Conservation (phyloP, 2,888 invertebrate genomes). For the Syrista parreyssii region DNA sequence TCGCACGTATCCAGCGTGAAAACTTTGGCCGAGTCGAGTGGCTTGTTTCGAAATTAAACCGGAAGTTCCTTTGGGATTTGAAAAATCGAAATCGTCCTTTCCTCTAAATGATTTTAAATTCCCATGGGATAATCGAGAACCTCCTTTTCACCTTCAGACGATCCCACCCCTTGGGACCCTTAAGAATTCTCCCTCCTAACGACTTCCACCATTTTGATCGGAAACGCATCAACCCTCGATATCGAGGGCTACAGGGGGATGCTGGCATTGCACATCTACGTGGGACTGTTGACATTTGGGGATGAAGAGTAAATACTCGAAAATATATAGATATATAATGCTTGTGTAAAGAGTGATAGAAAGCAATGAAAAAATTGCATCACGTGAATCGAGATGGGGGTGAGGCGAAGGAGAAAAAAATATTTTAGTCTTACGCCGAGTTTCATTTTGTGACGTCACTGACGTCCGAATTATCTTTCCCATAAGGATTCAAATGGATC, state of each 20-base stretch:
- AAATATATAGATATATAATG: background rate
- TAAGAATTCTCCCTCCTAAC: conserved; percentile 17
- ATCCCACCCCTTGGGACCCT: no score
- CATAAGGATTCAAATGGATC: background rate
- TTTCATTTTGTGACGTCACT: background rate
- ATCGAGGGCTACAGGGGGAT: conserved; percentile 26
- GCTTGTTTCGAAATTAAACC: conserved; percentile 20
- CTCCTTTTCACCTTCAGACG: background rate
- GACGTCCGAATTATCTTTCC: background rate
- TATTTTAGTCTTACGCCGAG: background rate
- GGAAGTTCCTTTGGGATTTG: background rate
- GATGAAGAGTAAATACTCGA: background rate
- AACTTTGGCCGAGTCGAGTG: background rate
- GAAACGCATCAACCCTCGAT: conserved; percentile 45
- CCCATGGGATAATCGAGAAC: background rate
- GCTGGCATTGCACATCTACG: background rate
- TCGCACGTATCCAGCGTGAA: background rate
- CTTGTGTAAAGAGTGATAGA: background rate
- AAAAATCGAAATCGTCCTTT: background rate
- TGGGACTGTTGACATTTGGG: background rate
- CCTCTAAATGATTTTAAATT: conserved; percentile 11
- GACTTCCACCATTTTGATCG: conserved; percentile 40
- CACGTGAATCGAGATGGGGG: background rate
- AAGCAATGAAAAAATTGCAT: background rate
- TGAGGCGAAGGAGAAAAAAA: background rate